Evolutionary conservation across 1,140 invertebrate genomes (phyloP), one percentile per base, ranked within the genome.

Genomic region (Marisa cornuarietis): DNA sequence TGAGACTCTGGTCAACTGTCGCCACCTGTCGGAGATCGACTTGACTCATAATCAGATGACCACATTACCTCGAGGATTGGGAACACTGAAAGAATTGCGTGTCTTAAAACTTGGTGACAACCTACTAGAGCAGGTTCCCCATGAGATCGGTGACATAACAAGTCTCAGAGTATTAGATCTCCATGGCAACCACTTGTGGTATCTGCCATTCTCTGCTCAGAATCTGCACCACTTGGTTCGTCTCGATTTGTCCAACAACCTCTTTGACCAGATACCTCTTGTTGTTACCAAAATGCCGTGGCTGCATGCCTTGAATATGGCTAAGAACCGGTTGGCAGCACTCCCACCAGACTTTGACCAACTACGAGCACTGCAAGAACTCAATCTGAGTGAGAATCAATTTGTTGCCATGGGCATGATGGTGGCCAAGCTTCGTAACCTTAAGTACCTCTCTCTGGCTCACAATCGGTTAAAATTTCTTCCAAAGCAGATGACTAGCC

Each of bases 181-280:
- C 49, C 88, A 88, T 52, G 81, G 83, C 52, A 90, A 90, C 83
- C 83, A 82, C 24, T 80, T 90, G 22, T 88, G 86, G 85, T 86
- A 87, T 68, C 73, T 90, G 18, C 88, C 89, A 14, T 86, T 87
- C 79, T 86, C 86, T 54, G 63, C 89, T 8, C 82, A 83, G 65
- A 84, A 84, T 31, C 78, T 90, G 16, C 77, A 82, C 54, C 87
- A 87, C 51, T 74, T 90, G 26, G 81, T 85, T 63, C 80, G 84
- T n/a, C 80, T 90, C 0, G 86, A 89, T 79, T 71, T 89, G 0
- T 82, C 85, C 14, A 82, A 87, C 69, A 90, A 90, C 83, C 82
- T 83, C 63, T 88, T 90, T 75, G 90, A 90, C 71, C 85, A 89
- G 61, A 76, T 91, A 0, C 90, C 90, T 0, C 71, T 88, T 13